Percentiles rank a stretch among this genome's conserved stretches.
phyloP scores from a whole-genome alignment of 1,140 invertebrate species.

The Drosophila serrata region DNA sequence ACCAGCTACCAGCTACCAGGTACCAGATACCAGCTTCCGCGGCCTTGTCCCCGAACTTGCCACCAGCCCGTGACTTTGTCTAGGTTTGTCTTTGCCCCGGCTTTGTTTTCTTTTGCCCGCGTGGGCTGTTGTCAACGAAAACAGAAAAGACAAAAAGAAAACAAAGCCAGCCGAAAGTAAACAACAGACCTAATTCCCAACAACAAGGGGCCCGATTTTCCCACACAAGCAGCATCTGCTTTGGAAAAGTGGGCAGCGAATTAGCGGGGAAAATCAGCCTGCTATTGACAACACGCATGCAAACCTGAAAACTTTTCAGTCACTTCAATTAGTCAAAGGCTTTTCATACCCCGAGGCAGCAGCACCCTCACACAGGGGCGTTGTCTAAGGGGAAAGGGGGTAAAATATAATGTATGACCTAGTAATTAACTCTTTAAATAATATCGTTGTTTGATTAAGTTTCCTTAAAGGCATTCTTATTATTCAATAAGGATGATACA shows the following conservation, averaged over 20 bases:
- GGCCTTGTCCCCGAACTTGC: conserved; percentile 65
- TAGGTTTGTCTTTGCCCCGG: conserved; percentile 20
- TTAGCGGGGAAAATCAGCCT: conserved; percentile 28
- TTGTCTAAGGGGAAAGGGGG: background rate
- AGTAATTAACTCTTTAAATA: background rate
- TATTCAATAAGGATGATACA: too few species aligned
- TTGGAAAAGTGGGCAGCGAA: conserved; percentile 11
- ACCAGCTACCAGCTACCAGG: background rate
- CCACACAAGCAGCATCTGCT: conserved; percentile 40
- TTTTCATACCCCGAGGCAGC: conserved; percentile 14
- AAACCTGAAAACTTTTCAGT: conserved; percentile 62
- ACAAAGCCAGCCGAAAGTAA: conserved; percentile 75
- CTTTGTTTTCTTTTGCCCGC: conserved; percentile 48
- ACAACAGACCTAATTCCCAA: conserved; percentile 79
- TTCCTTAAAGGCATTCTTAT: background rate
- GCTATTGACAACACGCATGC: conserved; percentile 59
- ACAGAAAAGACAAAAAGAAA: conserved; percentile 18
- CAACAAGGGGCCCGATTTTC: conserved; percentile 70
- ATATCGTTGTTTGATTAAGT: background rate
- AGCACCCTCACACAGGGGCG: conserved; percentile 13
- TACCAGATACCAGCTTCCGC: conserved; percentile 9
- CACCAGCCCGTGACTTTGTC: conserved; percentile 43
- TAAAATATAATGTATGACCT: background rate
- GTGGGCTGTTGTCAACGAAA: conserved; percentile 27
- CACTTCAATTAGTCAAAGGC: conserved; percentile 53